Percentiles rank a stretch among this genome's conserved stretches.
Evolutionary conservation across 2,113 vertebrate genomes (phyloP).

Genomic region (Colinus virginianus): DNA sequence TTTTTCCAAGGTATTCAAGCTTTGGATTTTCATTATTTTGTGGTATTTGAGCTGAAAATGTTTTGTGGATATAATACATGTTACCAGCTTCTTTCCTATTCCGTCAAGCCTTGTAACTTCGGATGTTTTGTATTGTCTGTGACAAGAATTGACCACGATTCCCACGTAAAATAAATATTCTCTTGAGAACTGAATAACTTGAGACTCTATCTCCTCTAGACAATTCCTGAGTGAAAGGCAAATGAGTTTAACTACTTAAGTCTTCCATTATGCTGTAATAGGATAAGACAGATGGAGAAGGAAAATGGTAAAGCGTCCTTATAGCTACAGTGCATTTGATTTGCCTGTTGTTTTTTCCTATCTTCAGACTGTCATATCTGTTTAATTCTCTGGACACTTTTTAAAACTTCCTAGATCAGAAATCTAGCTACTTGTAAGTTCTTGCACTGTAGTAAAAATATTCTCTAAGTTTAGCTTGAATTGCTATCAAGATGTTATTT

Average conservation of each 20-base stretch:
- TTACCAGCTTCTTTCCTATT: neutral
- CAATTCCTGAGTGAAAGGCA: neutral
- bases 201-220: neutral
- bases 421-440: neutral
- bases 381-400: fast-evolving
- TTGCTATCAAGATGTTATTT: neutral
- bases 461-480: neutral
- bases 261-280: neutral
- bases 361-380: neutral
- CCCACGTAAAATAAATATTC: neutral
- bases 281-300: neutral
- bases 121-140: neutral
- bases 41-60: neutral
- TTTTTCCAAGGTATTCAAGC: neutral
- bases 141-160: neutral
- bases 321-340: neutral
- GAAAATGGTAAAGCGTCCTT: neutral
- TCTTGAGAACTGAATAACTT: neutral
- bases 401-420: neutral
- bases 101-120: neutral
- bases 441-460: neutral
- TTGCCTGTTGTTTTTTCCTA: neutral
- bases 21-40: neutral
- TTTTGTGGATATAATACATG: neutral
- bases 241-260: neutral